Conservation (phyloP, 2,797 vertebrate species). For the Sebastes vulpes region DNA sequence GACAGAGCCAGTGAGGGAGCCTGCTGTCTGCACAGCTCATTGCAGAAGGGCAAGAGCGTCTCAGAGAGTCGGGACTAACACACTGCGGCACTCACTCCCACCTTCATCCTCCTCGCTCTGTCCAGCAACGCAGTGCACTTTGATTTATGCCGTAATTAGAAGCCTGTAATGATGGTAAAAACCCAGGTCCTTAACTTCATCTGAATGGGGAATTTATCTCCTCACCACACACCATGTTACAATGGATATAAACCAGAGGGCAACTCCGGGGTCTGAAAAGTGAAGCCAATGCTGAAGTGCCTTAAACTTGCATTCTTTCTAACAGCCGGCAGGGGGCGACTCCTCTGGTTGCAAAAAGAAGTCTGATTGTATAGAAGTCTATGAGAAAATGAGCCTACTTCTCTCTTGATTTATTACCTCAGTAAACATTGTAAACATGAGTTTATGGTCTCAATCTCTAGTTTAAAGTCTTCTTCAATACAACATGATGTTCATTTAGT, state of each 20-base stretch:
- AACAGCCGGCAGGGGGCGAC: no score
- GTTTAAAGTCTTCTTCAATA: no score
- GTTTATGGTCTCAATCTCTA: no score
- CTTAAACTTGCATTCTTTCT: no score
- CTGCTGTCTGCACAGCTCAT: constrained; percentile 3
- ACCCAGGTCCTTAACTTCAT: background rate
- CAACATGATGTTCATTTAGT: no score
- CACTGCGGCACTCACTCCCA: constrained; percentile 25
- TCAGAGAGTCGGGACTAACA: background rate
- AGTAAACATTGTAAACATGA: no score
- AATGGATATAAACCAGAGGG: background rate
- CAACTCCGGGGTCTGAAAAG: no score
- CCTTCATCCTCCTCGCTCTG: background rate
- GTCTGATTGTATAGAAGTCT: no score
- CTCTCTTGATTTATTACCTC: no score
- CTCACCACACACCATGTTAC: background rate
- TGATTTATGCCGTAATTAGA: constrained; percentile 54
- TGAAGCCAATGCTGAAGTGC: no score
- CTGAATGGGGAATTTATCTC: constrained; percentile 1
- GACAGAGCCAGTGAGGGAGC: background rate
- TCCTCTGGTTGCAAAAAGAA: no score
- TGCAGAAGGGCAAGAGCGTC: background rate
- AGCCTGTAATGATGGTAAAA: constrained; percentile 5
- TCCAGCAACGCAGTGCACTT: background rate
- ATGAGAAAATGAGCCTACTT: no score